These are phyloP conservation scores for Syngnathus typhle DNA, from an alignment of 2,113 vertebrate species.

Conservation along the genomic window DNA sequence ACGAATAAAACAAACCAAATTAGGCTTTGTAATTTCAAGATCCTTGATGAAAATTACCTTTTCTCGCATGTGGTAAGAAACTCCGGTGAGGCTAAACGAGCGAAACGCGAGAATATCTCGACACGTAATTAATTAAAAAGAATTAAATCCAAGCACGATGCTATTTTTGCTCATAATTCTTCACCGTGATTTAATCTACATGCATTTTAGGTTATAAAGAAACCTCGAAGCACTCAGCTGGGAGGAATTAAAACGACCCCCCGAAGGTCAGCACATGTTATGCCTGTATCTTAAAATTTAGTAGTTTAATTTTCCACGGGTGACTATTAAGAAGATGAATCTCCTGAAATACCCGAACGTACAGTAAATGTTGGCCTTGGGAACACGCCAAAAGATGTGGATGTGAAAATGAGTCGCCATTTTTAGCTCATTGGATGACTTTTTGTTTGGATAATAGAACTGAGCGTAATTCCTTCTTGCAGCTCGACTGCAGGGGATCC, in stretches of 20 bases:
- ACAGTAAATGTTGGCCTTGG: background rate
- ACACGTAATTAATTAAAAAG: background rate
- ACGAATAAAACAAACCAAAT: slow-evolving; percentile 28
- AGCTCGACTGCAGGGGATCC: background rate
- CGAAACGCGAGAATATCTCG: slow-evolving; percentile 5
- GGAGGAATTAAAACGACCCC: slow-evolving; percentile 12
- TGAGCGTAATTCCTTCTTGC: background rate
- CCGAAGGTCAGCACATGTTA: slow-evolving; percentile 9
- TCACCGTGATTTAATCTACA: background rate
- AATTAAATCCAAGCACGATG: background rate
- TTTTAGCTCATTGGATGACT: background rate
- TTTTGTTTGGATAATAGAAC: background rate
- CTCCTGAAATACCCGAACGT: background rate
- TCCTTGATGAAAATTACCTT: slow-evolving; percentile 18
- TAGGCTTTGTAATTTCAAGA: slow-evolving; percentile 18
- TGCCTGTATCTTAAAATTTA: background rate
- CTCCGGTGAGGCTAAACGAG: slow-evolving; percentile 9
- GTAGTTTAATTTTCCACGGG: background rate
- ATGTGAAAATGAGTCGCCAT: background rate
- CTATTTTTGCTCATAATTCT: slow-evolving; percentile 1
- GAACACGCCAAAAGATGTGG: background rate
- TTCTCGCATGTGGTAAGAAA: background rate
- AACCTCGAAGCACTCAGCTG: slow-evolving; percentile 14
- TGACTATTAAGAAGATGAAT: background rate
- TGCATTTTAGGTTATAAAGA: slow-evolving; percentile 10